These are phyloP conservation scores for Balaeniceps rex DNA, from an alignment of 2,113 vertebrate genomes.

Conservation along the genomic window DNA sequence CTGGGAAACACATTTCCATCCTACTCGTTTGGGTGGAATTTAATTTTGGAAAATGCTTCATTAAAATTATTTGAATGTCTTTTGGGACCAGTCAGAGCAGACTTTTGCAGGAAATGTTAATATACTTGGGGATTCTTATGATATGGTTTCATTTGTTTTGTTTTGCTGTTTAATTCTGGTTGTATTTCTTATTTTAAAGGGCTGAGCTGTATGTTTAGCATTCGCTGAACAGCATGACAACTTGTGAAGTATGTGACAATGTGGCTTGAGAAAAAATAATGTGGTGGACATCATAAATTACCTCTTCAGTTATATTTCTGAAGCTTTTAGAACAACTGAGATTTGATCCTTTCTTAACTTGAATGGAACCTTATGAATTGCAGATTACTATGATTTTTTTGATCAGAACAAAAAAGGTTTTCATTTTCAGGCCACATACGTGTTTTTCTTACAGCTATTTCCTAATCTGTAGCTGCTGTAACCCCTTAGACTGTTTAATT, in stretches of 20 bases:
- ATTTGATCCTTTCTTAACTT: conserved; percentile 12
- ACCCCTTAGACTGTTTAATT: conserved; percentile 35
- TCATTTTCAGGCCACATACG: background rate
- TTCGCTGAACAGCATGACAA: background rate
- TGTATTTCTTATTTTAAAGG: conserved; percentile 11
- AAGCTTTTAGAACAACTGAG: background rate
- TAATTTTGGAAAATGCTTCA: background rate
- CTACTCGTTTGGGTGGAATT: background rate
- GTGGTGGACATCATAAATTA: background rate
- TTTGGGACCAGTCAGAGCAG: background rate
- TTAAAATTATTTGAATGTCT: background rate
- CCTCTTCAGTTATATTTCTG: background rate
- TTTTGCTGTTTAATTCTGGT: background rate
- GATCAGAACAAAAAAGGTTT: background rate
- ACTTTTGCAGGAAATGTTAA: background rate
- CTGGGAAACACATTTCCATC: background rate
- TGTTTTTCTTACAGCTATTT: conserved; percentile 10
- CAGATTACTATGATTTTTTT: conserved; percentile 28
- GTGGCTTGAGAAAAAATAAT: background rate
- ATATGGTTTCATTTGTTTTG: background rate
- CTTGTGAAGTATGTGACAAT: background rate
- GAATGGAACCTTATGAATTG: conserved; percentile 39
- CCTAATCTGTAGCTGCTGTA: background rate
- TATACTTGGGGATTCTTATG: background rate
- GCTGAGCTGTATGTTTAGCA: background rate